Percentiles rank a stretch among this genome's conserved stretches.
Evolutionary conservation across 2,113 vertebrate species (phyloP).

Genomic region (Sander lucioperca): DNA sequence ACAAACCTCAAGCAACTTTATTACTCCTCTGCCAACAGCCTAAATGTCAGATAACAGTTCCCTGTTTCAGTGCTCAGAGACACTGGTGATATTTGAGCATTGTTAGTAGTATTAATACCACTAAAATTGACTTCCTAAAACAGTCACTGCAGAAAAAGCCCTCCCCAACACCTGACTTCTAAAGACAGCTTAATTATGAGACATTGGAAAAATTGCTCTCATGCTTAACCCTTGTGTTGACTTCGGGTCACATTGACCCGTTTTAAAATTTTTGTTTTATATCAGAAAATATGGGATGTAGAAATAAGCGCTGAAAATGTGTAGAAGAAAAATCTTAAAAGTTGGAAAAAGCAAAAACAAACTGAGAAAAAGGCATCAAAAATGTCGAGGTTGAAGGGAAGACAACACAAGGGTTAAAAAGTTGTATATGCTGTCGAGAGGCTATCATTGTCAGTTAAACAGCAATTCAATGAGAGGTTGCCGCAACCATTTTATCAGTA

Average conservation of each 20-base stretch:
- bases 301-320: too few relatives aligned
- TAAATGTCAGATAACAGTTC: constrained; percentile 57
- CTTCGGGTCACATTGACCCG: too few relatives aligned
- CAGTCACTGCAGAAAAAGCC: not conserved
- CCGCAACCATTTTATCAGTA: not conserved
- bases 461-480: not conserved
- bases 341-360: too few relatives aligned
- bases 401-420: too few relatives aligned
- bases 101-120: not conserved
- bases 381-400: too few relatives aligned
- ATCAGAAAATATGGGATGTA: too few relatives aligned
- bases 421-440: not conserved
- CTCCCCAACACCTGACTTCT: too few relatives aligned
- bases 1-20: constrained; percentile 54
- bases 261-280: too few relatives aligned
- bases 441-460: not conserved
- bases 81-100: constrained; percentile 20
- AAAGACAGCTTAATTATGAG: not conserved
- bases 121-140: not conserved
- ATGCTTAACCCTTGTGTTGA: too few relatives aligned
- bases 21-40: constrained; percentile 38
- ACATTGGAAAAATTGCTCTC: not conserved
- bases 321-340: too few relatives aligned
- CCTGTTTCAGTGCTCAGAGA: not conserved
- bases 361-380: too few relatives aligned